These are phyloP conservation scores for Littorina saxatilis DNA, from an alignment of 1,140 invertebrate species.

Conservation along the genomic window DNA sequence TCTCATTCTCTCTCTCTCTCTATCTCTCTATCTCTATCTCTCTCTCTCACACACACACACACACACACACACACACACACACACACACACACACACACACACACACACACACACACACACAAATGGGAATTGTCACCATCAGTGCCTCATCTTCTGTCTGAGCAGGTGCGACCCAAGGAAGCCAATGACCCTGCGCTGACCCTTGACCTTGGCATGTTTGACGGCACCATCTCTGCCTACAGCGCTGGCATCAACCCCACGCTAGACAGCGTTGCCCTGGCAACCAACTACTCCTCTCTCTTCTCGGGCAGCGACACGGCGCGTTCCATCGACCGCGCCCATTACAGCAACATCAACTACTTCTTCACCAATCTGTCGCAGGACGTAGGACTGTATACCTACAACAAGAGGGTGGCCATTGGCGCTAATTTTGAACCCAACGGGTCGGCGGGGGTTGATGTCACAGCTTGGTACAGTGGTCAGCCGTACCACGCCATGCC, in stretches of 20 bases:
- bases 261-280: background rate
- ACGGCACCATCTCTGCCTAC: slow-evolving; percentile 44
- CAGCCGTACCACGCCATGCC: slow-evolving; percentile 83
- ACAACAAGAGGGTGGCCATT: slow-evolving; percentile 54
- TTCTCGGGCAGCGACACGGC: background rate
- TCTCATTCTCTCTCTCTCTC: too few species aligned
- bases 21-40: too few species aligned
- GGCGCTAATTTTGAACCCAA: slow-evolving; percentile 52
- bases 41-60: too few species aligned
- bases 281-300: slow-evolving; percentile 3
- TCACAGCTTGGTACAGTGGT: slow-evolving; percentile 75
- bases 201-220: slow-evolving; percentile 54
- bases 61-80: too few species aligned
- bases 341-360: slow-evolving; percentile 27
- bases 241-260: slow-evolving; percentile 4
- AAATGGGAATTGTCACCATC: too few species aligned
- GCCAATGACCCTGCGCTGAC: slow-evolving; percentile 64
- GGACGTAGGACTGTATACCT: slow-evolving; percentile 49
- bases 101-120: too few species aligned
- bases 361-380: slow-evolving; percentile 43
- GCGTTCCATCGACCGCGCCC: background rate
- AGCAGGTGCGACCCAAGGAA: slow-evolving; percentile 50
- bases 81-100: too few species aligned
- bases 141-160: too few species aligned
- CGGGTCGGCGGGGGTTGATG: background rate